These are phyloP conservation scores for Drosophila oshimai DNA, from an alignment of 1,140 invertebrate species.

Conservation along the genomic window DNA sequence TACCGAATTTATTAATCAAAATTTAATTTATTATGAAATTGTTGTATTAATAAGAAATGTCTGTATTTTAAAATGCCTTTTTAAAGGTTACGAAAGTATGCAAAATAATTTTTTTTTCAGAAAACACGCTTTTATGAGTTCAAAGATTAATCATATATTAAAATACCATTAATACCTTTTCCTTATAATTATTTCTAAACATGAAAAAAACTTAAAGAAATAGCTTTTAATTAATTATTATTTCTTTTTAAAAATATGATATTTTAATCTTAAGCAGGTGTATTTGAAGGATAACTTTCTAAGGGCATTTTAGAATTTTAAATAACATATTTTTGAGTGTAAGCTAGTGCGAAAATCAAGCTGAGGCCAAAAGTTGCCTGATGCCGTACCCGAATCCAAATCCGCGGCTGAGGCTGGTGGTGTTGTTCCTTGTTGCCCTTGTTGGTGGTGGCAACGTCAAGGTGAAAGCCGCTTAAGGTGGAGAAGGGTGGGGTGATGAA, in stretches of 20 bases:
- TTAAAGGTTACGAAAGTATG: not conserved
- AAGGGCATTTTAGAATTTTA: not conserved
- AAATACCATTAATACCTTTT: no score
- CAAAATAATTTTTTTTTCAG: not conserved
- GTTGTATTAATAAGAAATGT: not conserved
- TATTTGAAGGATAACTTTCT: no score
- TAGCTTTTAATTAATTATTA: no score
- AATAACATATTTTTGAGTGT: not conserved
- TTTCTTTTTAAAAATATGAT: no score
- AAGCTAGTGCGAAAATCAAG: slow-evolving; percentile 60
- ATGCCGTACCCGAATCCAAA: not conserved
- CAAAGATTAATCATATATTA: no score
- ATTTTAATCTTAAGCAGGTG: no score
- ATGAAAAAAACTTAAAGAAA: no score
- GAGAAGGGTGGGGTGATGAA: not conserved
- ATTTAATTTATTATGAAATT: no score
- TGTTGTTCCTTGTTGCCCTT: slow-evolving; percentile 23
- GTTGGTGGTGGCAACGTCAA: slow-evolving; percentile 64
- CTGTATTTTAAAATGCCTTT: not conserved
- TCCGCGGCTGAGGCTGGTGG: slow-evolving; percentile 5
- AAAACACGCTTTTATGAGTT: no score
- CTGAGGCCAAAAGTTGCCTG: slow-evolving; percentile 3
- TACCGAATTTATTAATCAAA: no score
- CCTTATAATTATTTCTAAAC: no score
- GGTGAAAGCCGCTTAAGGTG: slow-evolving; percentile 80